Percentiles rank a stretch among this genome's conserved stretches.
Conservation (phyloP, 2,888 invertebrate species). For the Polyploca ridens region DNA sequence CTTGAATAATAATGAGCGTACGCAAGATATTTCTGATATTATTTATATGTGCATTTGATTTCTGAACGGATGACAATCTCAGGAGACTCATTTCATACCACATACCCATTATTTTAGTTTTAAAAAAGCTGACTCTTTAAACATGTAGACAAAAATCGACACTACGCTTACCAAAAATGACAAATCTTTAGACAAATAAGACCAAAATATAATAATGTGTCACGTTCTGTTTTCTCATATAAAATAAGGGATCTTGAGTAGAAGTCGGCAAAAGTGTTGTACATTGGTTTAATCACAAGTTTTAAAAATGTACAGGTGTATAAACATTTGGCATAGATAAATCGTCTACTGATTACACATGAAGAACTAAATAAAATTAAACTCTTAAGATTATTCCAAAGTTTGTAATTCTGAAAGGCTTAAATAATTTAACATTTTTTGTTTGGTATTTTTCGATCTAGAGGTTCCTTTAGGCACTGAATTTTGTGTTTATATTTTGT, state of each 20-base stretch:
- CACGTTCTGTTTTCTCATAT: constrained; percentile 14
- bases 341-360: constrained; percentile 62
- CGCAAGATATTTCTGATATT: too few relatives aligned
- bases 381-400: constrained; percentile 64
- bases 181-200: not conserved
- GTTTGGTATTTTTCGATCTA: constrained; percentile 54
- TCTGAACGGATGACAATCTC: too few relatives aligned
- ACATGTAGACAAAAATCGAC: too few relatives aligned
- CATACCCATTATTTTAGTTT: too few relatives aligned
- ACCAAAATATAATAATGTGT: not conserved
- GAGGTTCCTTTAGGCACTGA: constrained; percentile 81
- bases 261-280: constrained; percentile 49
- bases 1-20: too few relatives aligned
- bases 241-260: constrained; percentile 35
- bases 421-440: constrained; percentile 59
- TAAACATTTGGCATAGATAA: constrained; percentile 78
- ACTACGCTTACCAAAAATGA: not conserved
- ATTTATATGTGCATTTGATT: too few relatives aligned
- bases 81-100: too few relatives aligned
- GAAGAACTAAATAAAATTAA: constrained; percentile 66
- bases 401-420: constrained; percentile 69
- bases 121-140: too few relatives aligned
- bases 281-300: constrained; percentile 67
- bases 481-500: constrained; percentile 31
- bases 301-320: constrained; percentile 66